These are phyloP conservation scores for Parazoanthus darwini DNA, from an alignment of 92 coral and sea anemone species.

Conservation along the genomic window DNA sequence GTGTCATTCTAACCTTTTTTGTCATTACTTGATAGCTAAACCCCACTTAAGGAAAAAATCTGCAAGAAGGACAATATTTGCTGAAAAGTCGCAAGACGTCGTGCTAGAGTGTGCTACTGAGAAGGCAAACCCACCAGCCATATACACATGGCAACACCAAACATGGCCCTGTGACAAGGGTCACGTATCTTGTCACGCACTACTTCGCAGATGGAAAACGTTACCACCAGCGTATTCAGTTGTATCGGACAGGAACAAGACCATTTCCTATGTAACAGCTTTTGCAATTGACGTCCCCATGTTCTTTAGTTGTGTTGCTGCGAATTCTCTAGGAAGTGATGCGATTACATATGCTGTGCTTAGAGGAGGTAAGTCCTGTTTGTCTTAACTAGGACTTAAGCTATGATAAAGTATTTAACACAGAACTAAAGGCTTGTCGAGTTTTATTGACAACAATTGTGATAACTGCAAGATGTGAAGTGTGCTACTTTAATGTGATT, in stretches of 20 bases:
- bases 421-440: too few relatives aligned
- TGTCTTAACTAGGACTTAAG: too few relatives aligned
- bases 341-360: constrained; percentile 25
- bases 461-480: too few relatives aligned
- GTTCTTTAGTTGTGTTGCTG: constrained; percentile 32
- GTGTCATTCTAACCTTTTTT: neutral
- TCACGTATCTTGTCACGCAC: constrained; percentile 26
- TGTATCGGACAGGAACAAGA: constrained; percentile 8
- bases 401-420: too few relatives aligned
- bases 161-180: constrained; percentile 36
- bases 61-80: constrained; percentile 13
- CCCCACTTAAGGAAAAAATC: constrained; percentile 20
- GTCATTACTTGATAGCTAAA: neutral
- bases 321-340: constrained; percentile 32
- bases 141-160: constrained; percentile 39
- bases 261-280: constrained; percentile 15
- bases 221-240: constrained; percentile 1
- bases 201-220: constrained; percentile 23
- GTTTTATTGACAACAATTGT: too few relatives aligned
- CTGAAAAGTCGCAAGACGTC: constrained; percentile 9
- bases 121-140: constrained; percentile 29
- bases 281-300: constrained; percentile 11
- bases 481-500: too few relatives aligned
- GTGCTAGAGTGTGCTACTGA: constrained; percentile 22
- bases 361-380: constrained; percentile 20